These are phyloP conservation scores for Amphiduros pacificus DNA, from an alignment of 2,888 invertebrate species.

Conservation along the genomic window DNA sequence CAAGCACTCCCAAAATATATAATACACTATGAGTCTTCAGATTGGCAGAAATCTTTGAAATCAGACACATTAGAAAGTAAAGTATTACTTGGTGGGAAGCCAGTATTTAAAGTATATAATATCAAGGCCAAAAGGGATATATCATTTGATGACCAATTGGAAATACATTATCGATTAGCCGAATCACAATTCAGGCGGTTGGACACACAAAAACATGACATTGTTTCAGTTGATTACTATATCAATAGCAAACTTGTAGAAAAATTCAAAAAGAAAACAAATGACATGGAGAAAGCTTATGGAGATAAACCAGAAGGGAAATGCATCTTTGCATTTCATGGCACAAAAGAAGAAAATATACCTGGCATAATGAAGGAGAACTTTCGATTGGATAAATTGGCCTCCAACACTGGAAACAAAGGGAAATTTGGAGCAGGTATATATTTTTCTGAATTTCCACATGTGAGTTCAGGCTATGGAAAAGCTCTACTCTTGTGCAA, in stretches of 20 bases:
- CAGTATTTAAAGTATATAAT: neutral
- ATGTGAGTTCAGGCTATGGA: slow-evolving; percentile 16
- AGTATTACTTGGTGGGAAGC: no score
- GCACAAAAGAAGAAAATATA: slow-evolving; percentile 20
- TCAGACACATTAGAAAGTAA: no score
- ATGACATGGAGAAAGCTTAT: slow-evolving; percentile 12
- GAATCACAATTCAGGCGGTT: slow-evolving; percentile 24
- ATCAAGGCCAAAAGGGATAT: slow-evolving; percentile 1
- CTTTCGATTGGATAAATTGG: slow-evolving; percentile 10
- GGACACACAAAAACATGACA: neutral
- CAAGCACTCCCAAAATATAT: slow-evolving; percentile 24
- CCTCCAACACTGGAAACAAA: no score
- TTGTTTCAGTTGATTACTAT: slow-evolving; percentile 18
- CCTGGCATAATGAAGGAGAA: slow-evolving; percentile 19
- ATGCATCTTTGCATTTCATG: slow-evolving; percentile 25
- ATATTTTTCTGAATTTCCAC: slow-evolving; percentile 24
- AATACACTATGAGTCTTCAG: slow-evolving; percentile 18
- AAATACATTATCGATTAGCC: slow-evolving; percentile 21
- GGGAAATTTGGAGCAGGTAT: slow-evolving; percentile 20
- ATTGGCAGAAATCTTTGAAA: no score
- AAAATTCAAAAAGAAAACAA: slow-evolving; percentile 6
- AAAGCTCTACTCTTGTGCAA: slow-evolving; percentile 17
- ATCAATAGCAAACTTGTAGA: slow-evolving; percentile 19
- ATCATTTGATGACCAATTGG: neutral
- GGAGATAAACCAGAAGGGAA: neutral